Percentiles rank a stretch among this genome's conserved stretches.
Conservation (phyloP, 2,888 invertebrate genomes). For the Lamellibrachia columna region DNA sequence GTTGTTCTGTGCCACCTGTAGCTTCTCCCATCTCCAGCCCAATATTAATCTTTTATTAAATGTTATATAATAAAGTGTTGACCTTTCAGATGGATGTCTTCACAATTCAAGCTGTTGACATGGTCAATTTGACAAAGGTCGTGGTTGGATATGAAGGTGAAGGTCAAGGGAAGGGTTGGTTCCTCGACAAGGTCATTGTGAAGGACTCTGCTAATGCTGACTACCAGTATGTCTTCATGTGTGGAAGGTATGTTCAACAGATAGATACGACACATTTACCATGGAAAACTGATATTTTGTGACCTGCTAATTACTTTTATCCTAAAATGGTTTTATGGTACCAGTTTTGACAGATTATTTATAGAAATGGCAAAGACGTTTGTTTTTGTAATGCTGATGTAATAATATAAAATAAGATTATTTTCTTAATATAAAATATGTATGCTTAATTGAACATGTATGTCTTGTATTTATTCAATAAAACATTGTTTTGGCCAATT, state of each 20-base stretch:
- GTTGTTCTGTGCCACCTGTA: too few relatives aligned
- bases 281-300: too few relatives aligned
- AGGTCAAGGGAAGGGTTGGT: conserved; percentile 57
- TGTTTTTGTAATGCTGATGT: too few relatives aligned
- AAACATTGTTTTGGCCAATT: neutral
- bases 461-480: neutral
- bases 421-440: neutral
- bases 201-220: conserved; percentile 40
- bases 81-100: conserved; percentile 38
- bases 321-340: too few relatives aligned
- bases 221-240: neutral
- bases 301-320: too few relatives aligned
- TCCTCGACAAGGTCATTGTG: conserved; percentile 52
- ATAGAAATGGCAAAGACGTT: too few relatives aligned
- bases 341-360: too few relatives aligned
- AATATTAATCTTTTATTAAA: neutral
- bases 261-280: too few relatives aligned
- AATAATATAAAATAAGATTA: neutral
- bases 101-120: conserved; percentile 39
- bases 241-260: neutral
- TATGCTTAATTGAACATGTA: neutral
- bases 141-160: conserved; percentile 56
- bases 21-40: neutral
- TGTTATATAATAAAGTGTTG: too few relatives aligned
- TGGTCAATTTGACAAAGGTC: conserved; percentile 42